Percentiles rank a stretch among this genome's conserved stretches.
Conservation (phyloP, 2,797 vertebrate species). For the Meriones psammophilus region DNA sequence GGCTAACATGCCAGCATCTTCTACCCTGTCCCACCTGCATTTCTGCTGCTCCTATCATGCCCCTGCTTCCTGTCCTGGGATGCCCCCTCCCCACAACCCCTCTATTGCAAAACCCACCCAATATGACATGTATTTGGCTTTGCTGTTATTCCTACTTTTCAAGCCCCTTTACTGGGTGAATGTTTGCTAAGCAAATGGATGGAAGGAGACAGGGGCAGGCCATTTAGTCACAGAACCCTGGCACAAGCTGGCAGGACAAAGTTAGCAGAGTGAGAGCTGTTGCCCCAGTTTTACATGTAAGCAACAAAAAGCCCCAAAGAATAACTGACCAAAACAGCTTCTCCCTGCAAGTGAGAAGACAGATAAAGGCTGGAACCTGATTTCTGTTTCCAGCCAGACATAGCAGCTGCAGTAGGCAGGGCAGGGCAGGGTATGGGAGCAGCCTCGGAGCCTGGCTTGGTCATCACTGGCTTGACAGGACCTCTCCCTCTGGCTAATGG, state of each 20-base stretch:
- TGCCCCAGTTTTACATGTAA: neutral
- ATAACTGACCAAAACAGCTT: neutral
- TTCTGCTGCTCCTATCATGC: accelerated
- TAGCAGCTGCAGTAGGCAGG: neutral
- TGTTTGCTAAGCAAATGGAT: neutral
- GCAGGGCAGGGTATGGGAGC: accelerated
- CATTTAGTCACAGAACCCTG: neutral
- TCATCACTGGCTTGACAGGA: neutral
- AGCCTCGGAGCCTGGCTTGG: neutral
- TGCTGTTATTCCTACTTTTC: neutral
- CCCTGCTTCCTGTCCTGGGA: neutral
- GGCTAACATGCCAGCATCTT: neutral
- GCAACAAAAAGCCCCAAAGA: neutral
- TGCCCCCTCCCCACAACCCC: accelerated
- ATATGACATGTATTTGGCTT: neutral
- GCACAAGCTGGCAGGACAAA: neutral
- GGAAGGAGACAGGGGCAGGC: neutral
- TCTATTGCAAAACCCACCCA: accelerated
- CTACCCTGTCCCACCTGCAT: neutral
- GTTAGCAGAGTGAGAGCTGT: neutral
- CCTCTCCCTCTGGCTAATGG: neutral
- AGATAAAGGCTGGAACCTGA: neutral
- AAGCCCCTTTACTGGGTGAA: neutral
- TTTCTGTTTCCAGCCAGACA: neutral
- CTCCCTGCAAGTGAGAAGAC: neutral